Conservation (phyloP, 1,140 invertebrate genomes). For the Atopsyche davidsoni region DNA sequence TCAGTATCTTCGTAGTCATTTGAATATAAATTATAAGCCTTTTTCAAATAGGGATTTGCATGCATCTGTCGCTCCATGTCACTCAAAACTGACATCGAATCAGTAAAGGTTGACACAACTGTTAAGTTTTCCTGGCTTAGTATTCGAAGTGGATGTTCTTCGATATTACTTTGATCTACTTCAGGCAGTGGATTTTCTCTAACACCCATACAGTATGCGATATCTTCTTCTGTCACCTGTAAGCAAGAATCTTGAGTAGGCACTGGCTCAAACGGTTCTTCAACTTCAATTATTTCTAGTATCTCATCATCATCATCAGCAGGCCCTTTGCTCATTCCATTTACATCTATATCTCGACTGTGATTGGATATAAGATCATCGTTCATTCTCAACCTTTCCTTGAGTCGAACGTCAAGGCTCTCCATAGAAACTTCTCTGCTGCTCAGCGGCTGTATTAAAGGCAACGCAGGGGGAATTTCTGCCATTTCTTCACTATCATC, state of each 20-base stretch:
- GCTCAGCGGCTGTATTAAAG: slow-evolving; percentile 66
- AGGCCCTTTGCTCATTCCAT: slow-evolving; percentile 45
- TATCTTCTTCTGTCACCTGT: slow-evolving; percentile 88
- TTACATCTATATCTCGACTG: slow-evolving; percentile 44
- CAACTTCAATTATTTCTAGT: slow-evolving; percentile 75
- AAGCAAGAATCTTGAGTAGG: slow-evolving; percentile 77
- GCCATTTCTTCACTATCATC: slow-evolving; percentile 66
- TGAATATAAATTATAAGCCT: slow-evolving; percentile 43
- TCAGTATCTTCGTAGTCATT: slow-evolving; percentile 35
- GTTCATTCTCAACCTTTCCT: slow-evolving; percentile 56
- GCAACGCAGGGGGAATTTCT: slow-evolving; percentile 68
- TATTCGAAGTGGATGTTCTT: slow-evolving; percentile 79
- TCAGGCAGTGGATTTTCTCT: slow-evolving; percentile 65
- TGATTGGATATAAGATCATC: slow-evolving; percentile 46
- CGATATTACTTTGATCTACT: slow-evolving; percentile 55
- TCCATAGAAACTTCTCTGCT: slow-evolving; percentile 73
- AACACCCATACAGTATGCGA: slow-evolving; percentile 76
- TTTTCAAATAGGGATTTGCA: slow-evolving; percentile 43
- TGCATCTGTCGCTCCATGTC: slow-evolving; percentile 59
- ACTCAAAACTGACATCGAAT: slow-evolving; percentile 70
- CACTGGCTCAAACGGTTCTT: slow-evolving; percentile 71
- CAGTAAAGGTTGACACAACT: slow-evolving; percentile 79
- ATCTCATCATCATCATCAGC: slow-evolving; percentile 61
- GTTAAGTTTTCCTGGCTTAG: slow-evolving; percentile 86
- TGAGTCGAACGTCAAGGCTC: slow-evolving; percentile 62